Base-by-base conservation (phyloP, 1,140 invertebrate species). In the Ostrea denselamellosa region DNA sequence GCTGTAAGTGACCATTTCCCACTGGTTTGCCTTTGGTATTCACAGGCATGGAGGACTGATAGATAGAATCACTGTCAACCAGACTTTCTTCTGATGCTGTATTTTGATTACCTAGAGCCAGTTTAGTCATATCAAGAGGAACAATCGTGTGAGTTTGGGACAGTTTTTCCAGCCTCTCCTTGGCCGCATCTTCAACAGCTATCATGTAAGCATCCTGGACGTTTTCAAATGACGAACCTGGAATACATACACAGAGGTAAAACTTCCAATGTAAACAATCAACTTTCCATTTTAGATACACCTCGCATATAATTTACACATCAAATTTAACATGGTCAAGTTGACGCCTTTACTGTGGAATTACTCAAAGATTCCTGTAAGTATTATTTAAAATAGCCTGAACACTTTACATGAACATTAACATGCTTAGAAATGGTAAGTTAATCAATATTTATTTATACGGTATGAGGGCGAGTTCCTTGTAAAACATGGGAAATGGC, bases 201-300 rank as follows among this genome's bases (percentile, higher is more conserved):
- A 99, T 99, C 95, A 99, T 97, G 96, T 98, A 99, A 85, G 98
- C 98, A 97, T 99, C 98, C 95, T 98, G 97, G 91, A 99, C 97
- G 94, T 97, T 97, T 90, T 95, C 95, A 95, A 97, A 86, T 22
- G 34, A 68, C 53, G 65, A 44, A 58, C 83, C 83, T 85, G 7
- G 10, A 85, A 58, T 58, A 56, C 17, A 81, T 34, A 22, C 14
- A 81, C 12, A 83, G 25, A 83, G 7, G n/a, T 53, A 53, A 83
- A 28, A 8, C 52, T 83, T 19, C 5, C 17, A 52, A 9, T 22
- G 22, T 53, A 83, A 53, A 83, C 14, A 83, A 54, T 52, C 17
- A 52, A 28, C 19, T 53, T 83, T 28, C 12, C 52, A 83, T 83
- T 83, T 34, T 51, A 10, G 17, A 83, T 83, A 19, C 52, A 25